phyloP scores from a whole-genome alignment of 2,888 invertebrate genomes.

The Buathra laborator region DNA sequence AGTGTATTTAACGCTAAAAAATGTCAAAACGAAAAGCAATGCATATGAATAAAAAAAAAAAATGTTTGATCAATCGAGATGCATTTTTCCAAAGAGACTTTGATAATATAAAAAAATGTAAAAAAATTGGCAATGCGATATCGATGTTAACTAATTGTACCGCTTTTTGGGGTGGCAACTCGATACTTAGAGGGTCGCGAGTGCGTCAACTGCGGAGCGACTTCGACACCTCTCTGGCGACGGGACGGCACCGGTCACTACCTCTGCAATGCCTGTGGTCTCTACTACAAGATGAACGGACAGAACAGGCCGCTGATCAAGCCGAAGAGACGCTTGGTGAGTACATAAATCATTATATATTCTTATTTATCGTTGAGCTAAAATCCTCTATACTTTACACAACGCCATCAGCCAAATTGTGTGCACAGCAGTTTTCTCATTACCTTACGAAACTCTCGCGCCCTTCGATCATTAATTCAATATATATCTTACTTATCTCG shows the following conservation, averaged over 20 bases:
- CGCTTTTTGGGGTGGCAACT: slow-evolving; percentile 58
- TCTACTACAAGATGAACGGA: slow-evolving; percentile 99
- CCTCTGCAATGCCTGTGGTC: slow-evolving; percentile 91
- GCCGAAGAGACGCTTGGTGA: slow-evolving; percentile 99
- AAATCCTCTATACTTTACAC: slow-evolving; percentile 8
- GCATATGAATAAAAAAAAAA: not conserved
- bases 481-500: slow-evolving; percentile 43
- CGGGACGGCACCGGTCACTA: slow-evolving; percentile 99
- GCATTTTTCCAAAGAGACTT: slow-evolving; percentile 41
- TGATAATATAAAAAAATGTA: not conserved
- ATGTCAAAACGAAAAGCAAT: not conserved
- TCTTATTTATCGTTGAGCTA: not conserved
- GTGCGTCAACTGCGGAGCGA: slow-evolving; percentile 99
- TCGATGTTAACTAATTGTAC: slow-evolving; percentile 40
- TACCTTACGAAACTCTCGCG: slow-evolving; percentile 12
- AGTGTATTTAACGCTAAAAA: not conserved
- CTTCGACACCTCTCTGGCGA: slow-evolving; percentile 98
- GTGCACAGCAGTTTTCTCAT: not conserved
- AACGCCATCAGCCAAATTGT: slow-evolving; percentile 31
- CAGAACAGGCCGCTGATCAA: slow-evolving; percentile 99
- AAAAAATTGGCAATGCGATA: not conserved
- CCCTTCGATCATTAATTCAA: slow-evolving; percentile 48
- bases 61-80: not conserved
- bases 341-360: slow-evolving; percentile 86
- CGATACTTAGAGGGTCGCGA: slow-evolving; percentile 82